These are phyloP conservation scores for Chlorodrepanis virens DNA, from an alignment of 2,113 vertebrate genomes.

Conservation along the genomic window DNA sequence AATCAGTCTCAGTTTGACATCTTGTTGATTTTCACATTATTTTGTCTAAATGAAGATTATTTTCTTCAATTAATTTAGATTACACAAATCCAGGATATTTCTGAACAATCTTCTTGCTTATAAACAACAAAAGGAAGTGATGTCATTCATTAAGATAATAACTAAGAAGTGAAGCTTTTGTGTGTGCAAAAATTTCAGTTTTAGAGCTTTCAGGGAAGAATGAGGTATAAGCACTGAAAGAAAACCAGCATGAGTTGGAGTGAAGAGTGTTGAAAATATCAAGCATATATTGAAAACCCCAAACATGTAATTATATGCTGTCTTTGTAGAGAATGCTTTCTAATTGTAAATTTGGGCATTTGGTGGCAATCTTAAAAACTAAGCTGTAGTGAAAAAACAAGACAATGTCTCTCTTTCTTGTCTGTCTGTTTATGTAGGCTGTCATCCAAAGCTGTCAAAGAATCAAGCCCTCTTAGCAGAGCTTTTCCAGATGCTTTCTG, in stretches of 20 bases:
- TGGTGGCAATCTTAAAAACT: background rate
- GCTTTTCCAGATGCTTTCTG: conserved; percentile 46
- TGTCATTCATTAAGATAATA: conserved; percentile 25
- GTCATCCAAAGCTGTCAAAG: conserved; percentile 52
- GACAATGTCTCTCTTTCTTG: conserved; percentile 27
- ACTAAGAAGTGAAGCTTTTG: background rate
- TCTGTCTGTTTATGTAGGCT: conserved; percentile 43
- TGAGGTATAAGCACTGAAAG: background rate
- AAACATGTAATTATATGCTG: background rate
- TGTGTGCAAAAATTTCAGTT: background rate
- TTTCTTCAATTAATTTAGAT: background rate
- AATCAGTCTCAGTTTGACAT: conserved; percentile 39
- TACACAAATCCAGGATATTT: background rate
- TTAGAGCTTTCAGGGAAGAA: background rate
- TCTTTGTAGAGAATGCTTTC: background rate
- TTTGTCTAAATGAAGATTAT: conserved; percentile 18
- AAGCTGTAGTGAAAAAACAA: conserved; percentile 5
- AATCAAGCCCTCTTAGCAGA: conserved; percentile 20
- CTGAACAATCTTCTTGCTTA: conserved; percentile 25
- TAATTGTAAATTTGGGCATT: conserved; percentile 13
- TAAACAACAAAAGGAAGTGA: conserved; percentile 59
- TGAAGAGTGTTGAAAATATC: background rate
- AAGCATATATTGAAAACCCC: background rate
- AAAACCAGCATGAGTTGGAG: background rate
- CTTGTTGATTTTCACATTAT: conserved; percentile 29